Percentiles rank a stretch among this genome's conserved stretches.
Evolutionary conservation across 2,888 invertebrate genomes (phyloP).

Genomic region (Galeruca laticollis): DNA sequence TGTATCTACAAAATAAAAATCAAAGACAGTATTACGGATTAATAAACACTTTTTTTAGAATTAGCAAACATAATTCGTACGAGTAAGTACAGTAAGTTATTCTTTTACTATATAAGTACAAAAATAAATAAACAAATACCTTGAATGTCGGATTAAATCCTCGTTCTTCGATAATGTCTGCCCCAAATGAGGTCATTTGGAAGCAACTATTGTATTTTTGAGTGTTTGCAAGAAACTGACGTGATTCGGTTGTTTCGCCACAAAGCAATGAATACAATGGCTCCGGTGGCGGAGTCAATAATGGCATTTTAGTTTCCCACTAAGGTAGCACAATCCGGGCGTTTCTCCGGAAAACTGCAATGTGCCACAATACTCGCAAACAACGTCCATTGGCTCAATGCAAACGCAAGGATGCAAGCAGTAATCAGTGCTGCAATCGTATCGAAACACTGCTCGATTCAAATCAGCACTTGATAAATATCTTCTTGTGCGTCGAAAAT

Average conservation of each 20-base stretch:
- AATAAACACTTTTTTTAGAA: too few relatives aligned
- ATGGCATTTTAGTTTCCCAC: slow-evolving; percentile 1
- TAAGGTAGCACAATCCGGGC: neutral
- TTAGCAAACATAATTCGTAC: too few relatives aligned
- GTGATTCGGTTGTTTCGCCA: neutral
- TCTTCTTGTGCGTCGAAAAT: slow-evolving; percentile 23
- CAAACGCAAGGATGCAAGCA: too few relatives aligned
- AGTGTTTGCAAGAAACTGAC: neutral
- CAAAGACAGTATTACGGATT: too few relatives aligned
- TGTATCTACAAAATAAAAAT: too few relatives aligned
- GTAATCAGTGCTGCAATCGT: neutral
- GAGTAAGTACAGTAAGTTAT: too few relatives aligned
- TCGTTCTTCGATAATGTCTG: neutral
- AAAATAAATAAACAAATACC: neutral
- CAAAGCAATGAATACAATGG: neutral
- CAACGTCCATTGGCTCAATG: neutral
- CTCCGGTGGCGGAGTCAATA: too few relatives aligned
- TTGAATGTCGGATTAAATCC: neutral
- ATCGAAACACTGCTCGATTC: slow-evolving; percentile 6
- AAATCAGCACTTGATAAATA: slow-evolving; percentile 14
- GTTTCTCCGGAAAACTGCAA: neutral
- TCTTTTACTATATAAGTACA: too few relatives aligned
- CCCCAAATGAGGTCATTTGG: neutral
- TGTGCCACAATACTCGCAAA: slow-evolving; percentile 1
- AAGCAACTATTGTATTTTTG: neutral